These are phyloP conservation scores for Amblyornis subalaris DNA, from an alignment of 2,113 vertebrate genomes.

Conservation along the genomic window DNA sequence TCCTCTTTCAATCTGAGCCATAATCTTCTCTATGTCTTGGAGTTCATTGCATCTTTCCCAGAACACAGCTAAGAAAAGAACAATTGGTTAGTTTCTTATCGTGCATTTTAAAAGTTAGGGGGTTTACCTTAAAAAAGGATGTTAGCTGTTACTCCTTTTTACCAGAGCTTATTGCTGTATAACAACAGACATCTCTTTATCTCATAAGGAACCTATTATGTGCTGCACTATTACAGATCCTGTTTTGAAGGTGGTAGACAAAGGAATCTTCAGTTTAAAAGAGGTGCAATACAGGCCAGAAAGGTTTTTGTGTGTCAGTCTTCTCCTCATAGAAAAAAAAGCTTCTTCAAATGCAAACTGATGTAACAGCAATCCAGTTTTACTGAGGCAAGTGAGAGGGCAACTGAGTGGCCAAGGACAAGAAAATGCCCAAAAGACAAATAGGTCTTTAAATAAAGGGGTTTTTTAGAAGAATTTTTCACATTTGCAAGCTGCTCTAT, in stretches of 20 bases:
- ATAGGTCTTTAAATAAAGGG: background rate
- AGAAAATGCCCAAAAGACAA: background rate
- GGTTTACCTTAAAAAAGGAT: background rate
- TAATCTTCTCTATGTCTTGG: conserved; percentile 98
- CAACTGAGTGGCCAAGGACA: background rate
- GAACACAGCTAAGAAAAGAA: conserved; percentile 84
- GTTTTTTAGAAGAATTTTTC: rapidly evolving
- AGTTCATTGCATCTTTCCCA: conserved; percentile 99
- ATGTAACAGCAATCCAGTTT: background rate
- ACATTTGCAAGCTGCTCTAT: background rate
- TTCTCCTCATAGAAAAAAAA: background rate
- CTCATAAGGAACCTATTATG: background rate
- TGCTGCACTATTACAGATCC: background rate
- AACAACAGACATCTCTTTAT: background rate
- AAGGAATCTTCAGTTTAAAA: background rate
- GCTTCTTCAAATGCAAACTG: background rate
- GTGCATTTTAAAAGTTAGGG: background rate
- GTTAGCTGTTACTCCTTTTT: background rate
- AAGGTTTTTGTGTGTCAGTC: background rate
- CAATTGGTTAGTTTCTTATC: background rate
- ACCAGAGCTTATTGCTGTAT: background rate
- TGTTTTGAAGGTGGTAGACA: background rate
- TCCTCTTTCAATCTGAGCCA: conserved; percentile 98
- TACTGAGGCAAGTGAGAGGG: background rate
- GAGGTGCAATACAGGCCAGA: background rate